A percentile compares a stretch with the other conserved stretches of the same genome.
Evolutionary conservation across 2,888 invertebrate genomes (phyloP).

Genomic region (Sympetrum striolatum): DNA sequence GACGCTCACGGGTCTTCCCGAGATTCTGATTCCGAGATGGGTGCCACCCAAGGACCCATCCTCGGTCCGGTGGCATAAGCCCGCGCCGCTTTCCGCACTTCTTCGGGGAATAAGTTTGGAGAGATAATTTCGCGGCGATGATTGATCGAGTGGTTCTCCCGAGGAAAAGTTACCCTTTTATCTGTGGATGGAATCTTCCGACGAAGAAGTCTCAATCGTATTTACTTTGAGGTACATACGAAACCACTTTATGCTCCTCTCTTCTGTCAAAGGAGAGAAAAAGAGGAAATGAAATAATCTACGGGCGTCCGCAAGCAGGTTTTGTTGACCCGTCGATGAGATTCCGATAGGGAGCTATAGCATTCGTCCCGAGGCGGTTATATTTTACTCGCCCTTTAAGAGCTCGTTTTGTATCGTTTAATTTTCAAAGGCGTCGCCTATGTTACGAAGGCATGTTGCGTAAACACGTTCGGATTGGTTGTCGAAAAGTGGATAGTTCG

Average conservation of each 20-base stretch:
- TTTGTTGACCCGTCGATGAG: background rate
- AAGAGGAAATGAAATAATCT: background rate
- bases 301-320: background rate
- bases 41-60: background rate
- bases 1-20: background rate
- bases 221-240: constrained; percentile 35
- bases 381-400: background rate
- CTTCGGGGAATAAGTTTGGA: background rate
- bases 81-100: background rate
- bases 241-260: constrained; percentile 6
- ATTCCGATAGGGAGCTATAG: background rate
- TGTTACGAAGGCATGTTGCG: background rate
- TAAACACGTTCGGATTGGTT: background rate
- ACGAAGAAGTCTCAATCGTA: constrained; percentile 39
- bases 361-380: background rate
- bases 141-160: constrained; percentile 4
- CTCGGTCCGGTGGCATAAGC: background rate
- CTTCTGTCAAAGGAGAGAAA: background rate
- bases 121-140: constrained; percentile 9
- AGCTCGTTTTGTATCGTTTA: background rate
- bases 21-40: background rate
- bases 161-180: background rate
- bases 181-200: background rate
- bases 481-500: background rate
- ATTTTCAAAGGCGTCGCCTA: background rate